Evolutionary conservation across 2,113 vertebrate genomes (phyloP), one percentile per base, ranked within the genome.

Genomic region (Lamprotornis superbus): DNA sequence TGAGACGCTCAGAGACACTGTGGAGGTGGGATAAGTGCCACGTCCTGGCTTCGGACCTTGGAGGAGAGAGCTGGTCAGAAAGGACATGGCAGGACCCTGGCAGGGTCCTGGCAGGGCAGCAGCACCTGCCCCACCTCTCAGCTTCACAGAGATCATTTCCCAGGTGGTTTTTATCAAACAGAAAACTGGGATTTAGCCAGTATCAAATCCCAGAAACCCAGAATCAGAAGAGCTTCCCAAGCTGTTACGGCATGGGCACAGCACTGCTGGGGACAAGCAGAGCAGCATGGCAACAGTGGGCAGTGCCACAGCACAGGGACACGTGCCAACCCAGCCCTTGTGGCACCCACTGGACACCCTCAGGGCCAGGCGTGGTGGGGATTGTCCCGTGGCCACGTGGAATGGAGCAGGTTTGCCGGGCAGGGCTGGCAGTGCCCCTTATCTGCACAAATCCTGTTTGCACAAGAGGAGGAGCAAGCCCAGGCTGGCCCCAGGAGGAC

Each of bases 1-100:
- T 4, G 63, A 27, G 52, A 5, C 9, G 10, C 0, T 25, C 11
- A 1, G 18, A 22, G 55, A 16, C 46, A 1, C 21, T 7, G 2
- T 0, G 12, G 1, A 5, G 40, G 0, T 5, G 13, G 1, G 0
- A 28, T 1, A 0, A 5, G 0, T 0, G 10, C 5, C 28, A 8
- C 0, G 2, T 8, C 1, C 37, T 8, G 5, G 3, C 10, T 7
- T 56, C 23, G 2, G 3, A 49, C 31, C 0, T 1, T 18, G 31
- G 52, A 53, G 59, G 73, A 85, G 55, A 74, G 42, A 81, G 20
- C 17, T 10, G 65, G 23, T 87, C 60, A 63, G 78, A 49, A 12
- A 10, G 31, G 40, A 42, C 14, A 7, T 1, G 37, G 67, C 67
- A 70, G 44, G 19, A 42, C 19, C 37, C 25, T 4, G 6, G 25